A percentile compares a stretch with the other conserved stretches of the same genome.
phyloP scores from a whole-genome alignment of 1,140 invertebrate species.

The Stegodyphus mimosarum region DNA sequence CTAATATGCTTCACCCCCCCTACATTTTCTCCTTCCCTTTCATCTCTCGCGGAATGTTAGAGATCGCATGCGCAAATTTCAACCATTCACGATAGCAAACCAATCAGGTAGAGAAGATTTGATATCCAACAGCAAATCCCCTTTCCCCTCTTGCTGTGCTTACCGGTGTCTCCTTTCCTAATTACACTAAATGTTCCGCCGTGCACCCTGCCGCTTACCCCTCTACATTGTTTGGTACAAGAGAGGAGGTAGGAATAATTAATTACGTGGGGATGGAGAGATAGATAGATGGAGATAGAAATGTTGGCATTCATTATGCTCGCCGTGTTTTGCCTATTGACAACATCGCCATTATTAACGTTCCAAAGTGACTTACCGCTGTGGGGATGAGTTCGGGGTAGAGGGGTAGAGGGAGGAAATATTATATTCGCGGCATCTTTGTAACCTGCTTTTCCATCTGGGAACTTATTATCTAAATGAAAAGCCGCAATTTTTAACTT shows the following conservation, averaged over 20 bases:
- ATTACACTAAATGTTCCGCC: conserved; percentile 54
- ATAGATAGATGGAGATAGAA: no score
- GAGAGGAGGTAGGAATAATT: conserved; percentile 29
- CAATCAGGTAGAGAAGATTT: conserved; percentile 54
- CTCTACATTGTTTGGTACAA: background rate
- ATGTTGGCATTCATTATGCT: conserved; percentile 44
- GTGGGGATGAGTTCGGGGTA: conserved; percentile 25
- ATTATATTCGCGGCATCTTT: conserved; percentile 19
- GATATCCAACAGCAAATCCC: conserved; percentile 25
- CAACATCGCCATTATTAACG: conserved; percentile 48
- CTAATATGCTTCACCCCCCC: background rate
- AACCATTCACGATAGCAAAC: conserved; percentile 48
- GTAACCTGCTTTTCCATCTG: conserved; percentile 2
- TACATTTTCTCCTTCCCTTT: no score
- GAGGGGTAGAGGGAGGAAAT: conserved; percentile 19
- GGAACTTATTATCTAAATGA: conserved; percentile 57
- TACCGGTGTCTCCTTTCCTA: conserved; percentile 56
- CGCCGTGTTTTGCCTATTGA: conserved; percentile 59
- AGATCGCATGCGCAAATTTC: conserved; percentile 52
- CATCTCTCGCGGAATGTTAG: no score
- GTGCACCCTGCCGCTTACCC: background rate
- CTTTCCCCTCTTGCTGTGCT: background rate
- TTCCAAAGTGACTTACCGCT: conserved; percentile 49
- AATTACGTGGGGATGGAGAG: conserved; percentile 47
- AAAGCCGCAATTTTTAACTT: conserved; percentile 55